Evolutionary conservation across 2,888 invertebrate species (phyloP).

Genomic region (Leptinotarsa juncta): DNA sequence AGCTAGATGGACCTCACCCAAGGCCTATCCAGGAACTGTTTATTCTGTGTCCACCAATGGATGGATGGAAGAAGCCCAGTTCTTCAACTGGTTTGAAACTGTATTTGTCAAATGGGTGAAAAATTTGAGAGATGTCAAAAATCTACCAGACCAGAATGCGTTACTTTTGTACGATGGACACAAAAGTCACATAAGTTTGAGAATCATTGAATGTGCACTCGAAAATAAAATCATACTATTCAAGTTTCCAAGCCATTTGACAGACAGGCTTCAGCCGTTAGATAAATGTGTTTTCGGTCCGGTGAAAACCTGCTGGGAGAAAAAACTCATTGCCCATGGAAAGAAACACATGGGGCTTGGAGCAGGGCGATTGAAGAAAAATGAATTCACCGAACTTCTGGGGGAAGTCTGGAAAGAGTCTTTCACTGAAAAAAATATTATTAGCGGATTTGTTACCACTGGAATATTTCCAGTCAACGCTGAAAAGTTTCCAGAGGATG

Average conservation of each 20-base stretch:
- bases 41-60: slow-evolving; percentile 45
- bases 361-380: too few species aligned
- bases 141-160: slow-evolving; percentile 34
- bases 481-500: slow-evolving; percentile 5
- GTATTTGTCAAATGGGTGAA: neutral
- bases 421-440: slow-evolving; percentile 9
- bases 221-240: slow-evolving; percentile 38
- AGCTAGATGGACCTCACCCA: slow-evolving; percentile 41
- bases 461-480: slow-evolving; percentile 17
- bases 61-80: slow-evolving; percentile 48
- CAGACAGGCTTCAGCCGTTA: slow-evolving; percentile 44
- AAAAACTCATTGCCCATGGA: slow-evolving; percentile 41
- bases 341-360: slow-evolving; percentile 34
- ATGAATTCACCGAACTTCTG: neutral
- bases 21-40: slow-evolving; percentile 45
- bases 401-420: slow-evolving; percentile 16
- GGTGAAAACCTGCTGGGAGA: slow-evolving; percentile 39
- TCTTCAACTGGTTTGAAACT: slow-evolving; percentile 42
- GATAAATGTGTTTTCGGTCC: slow-evolving; percentile 35
- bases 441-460: neutral
- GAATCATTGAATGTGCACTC: slow-evolving; percentile 40
- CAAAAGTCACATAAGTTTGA: slow-evolving; percentile 40
- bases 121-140: neutral
- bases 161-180: slow-evolving; percentile 44
- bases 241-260: slow-evolving; percentile 42